Evolutionary conservation across 2,113 vertebrate genomes (phyloP).

Genomic region (Neopipo cinnamomea): DNA sequence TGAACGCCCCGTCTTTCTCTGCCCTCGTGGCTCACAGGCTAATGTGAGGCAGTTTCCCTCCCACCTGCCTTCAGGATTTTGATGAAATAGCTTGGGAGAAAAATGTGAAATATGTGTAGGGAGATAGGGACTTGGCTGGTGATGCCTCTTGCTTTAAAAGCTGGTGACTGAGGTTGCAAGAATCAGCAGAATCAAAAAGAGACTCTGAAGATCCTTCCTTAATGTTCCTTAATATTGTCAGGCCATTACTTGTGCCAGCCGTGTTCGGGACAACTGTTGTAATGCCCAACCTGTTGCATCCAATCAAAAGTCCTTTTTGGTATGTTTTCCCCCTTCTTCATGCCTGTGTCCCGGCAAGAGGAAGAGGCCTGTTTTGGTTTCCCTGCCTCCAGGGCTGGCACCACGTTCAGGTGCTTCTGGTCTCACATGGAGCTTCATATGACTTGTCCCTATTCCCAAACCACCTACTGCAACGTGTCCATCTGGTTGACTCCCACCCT

Average conservation of each 20-base stretch:
- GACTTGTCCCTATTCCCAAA: neutral
- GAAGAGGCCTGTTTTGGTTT: neutral
- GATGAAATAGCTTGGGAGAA: neutral
- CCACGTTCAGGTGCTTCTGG: neutral
- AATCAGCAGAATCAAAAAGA: neutral
- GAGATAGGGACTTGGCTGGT: neutral
- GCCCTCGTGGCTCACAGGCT: neutral
- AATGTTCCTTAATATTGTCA: neutral
- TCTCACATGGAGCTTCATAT: neutral
- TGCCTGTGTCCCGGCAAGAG: neutral
- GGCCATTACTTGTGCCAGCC: neutral
- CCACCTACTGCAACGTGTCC: neutral
- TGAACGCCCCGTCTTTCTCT: rapidly evolving
- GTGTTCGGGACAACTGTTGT: neutral
- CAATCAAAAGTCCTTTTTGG: neutral
- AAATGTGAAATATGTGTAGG: neutral
- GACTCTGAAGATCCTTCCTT: neutral
- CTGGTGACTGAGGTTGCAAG: neutral
- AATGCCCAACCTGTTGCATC: neutral
- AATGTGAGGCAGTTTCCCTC: neutral
- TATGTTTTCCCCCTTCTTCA: neutral
- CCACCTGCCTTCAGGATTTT: neutral
- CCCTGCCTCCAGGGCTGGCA: neutral
- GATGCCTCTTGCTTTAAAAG: neutral
- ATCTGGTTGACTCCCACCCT: neutral